phyloP scores from a whole-genome alignment of 1,140 invertebrate species.

The Drosophila baimaii region DNA sequence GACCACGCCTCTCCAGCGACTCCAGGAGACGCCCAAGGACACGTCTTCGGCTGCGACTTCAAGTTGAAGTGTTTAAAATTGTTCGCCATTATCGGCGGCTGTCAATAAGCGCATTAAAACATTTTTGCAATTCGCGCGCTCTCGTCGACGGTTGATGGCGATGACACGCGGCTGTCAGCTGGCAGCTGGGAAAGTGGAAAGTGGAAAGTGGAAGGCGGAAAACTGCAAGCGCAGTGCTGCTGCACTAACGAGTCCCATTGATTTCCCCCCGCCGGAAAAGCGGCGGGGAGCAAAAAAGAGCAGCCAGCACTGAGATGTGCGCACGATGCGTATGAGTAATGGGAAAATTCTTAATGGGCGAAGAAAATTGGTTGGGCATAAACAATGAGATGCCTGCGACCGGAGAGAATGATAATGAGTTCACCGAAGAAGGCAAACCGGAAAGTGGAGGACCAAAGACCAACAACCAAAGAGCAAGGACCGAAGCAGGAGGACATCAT shows the following conservation, averaged over 20 bases:
- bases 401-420: conserved; percentile 44
- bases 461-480: neutral
- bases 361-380: conserved; percentile 55
- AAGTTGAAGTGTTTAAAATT: conserved; percentile 52
- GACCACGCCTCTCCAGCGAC: conserved; percentile 6
- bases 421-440: conserved; percentile 17
- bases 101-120: conserved; percentile 58
- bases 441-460: conserved; percentile 2
- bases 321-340: conserved; percentile 58
- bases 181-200: conserved; percentile 2
- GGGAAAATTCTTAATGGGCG: conserved; percentile 57
- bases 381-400: conserved; percentile 43
- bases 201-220: conserved; percentile 21
- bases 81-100: conserved; percentile 51
- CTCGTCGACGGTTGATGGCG: conserved; percentile 32
- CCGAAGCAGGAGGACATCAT: conserved; percentile 16
- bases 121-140: conserved; percentile 37
- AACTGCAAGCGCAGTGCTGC: conserved; percentile 39
- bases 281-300: neutral
- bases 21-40: conserved; percentile 24
- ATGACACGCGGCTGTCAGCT: conserved; percentile 31
- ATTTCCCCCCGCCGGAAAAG: conserved; percentile 28
- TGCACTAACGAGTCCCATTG: conserved; percentile 54
- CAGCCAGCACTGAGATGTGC: conserved; percentile 9
- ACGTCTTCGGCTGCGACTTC: conserved; percentile 23